Conservation (phyloP, 2,888 invertebrate genomes). For the Tenthredo distinguenda region DNA sequence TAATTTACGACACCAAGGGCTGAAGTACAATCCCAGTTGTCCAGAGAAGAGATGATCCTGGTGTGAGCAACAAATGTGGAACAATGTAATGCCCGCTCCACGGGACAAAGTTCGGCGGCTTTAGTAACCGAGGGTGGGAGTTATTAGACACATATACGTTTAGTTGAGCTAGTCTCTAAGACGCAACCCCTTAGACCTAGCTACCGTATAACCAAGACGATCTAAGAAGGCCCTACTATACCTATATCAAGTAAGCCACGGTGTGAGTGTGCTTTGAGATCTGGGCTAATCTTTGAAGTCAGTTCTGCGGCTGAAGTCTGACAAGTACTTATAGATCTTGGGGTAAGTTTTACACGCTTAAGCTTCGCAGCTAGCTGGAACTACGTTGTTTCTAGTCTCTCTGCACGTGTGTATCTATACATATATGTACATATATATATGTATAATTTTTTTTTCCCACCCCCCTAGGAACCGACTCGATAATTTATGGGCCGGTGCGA, state of each 20-base stretch:
- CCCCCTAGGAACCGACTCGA: slow-evolving; percentile 18
- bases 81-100: neutral
- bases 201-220: neutral
- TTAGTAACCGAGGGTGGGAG: neutral
- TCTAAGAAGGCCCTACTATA: neutral
- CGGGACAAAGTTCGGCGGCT: neutral
- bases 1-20: neutral
- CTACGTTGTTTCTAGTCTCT: slow-evolving; percentile 1
- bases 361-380: neutral
- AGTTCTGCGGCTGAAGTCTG: neutral
- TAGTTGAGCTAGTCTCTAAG: neutral
- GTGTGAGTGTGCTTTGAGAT: slow-evolving; percentile 5
- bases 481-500: slow-evolving; percentile 45
- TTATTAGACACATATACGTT: slow-evolving; percentile 12
- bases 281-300: slow-evolving; percentile 1
- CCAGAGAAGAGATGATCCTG: neutral
- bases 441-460: neutral
- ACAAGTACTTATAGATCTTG: neutral
- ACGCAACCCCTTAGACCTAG: neutral
- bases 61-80: neutral
- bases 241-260: neutral
- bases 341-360: neutral
- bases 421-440: neutral
- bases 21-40: neutral
- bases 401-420: neutral